These are phyloP conservation scores for Caenorhabditis brenneri DNA, from an alignment of 1,140 invertebrate species.

Conservation along the genomic window DNA sequence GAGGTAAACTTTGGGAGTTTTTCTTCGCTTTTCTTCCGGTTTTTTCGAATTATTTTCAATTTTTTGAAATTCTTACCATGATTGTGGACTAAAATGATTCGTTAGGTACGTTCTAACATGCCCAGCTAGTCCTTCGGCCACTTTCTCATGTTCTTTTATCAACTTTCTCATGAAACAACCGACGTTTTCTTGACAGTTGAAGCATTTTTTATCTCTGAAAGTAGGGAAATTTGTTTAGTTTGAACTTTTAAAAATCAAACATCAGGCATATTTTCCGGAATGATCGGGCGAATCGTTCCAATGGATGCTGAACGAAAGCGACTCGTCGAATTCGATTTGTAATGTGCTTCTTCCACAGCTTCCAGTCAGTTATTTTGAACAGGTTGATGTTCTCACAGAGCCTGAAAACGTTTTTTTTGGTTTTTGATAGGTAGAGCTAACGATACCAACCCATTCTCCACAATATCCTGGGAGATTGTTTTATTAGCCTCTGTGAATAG, in stretches of 20 bases:
- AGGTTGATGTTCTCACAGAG: not conserved
- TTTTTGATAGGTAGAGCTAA: not conserved
- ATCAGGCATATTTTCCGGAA: not conserved
- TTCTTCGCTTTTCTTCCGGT: no score
- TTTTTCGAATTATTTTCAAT: no score
- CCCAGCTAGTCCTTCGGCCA: not conserved
- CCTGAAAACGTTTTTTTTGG: not conserved
- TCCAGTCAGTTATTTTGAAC: not conserved
- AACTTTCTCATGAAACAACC: slow-evolving; percentile 26
- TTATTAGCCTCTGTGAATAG: not conserved
- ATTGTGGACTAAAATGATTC: slow-evolving; percentile 16
- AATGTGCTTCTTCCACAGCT: not conserved
- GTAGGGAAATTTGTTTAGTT: not conserved
- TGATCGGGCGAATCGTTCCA: slow-evolving; percentile 7
- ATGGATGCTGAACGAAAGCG: not conserved
- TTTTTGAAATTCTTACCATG: not conserved
- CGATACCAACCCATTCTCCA: not conserved
- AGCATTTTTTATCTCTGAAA: slow-evolving; percentile 3
- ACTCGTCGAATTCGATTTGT: not conserved
- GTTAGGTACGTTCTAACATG: not conserved
- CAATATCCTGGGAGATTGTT: not conserved
- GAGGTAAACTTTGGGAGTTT: no score
- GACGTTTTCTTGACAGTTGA: not conserved
- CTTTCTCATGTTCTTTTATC: slow-evolving; percentile 11
- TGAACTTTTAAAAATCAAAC: not conserved